These are phyloP conservation scores for Protosalanx chinensis DNA, from an alignment of 2,797 vertebrate species.

Conservation along the genomic window DNA sequence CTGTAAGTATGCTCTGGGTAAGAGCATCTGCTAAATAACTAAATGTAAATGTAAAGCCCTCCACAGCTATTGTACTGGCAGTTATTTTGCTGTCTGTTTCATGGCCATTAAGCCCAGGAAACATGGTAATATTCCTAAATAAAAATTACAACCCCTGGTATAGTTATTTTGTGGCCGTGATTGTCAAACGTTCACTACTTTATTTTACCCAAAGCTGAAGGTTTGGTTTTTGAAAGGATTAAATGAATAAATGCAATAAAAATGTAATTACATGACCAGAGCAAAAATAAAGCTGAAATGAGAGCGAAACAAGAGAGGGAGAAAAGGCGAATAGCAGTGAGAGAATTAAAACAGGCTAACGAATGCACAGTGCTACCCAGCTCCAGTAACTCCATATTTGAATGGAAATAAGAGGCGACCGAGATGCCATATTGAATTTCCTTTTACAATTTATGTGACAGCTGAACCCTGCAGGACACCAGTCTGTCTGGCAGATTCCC, in stretches of 20 bases:
- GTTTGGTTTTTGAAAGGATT: background rate
- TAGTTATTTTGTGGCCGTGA: background rate
- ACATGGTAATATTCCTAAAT: background rate
- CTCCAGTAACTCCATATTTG: constrained; percentile 61
- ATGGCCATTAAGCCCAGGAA: background rate
- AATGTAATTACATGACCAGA: background rate
- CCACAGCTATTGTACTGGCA: constrained; percentile 12
- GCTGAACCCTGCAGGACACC: constrained; percentile 42
- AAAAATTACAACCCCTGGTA: background rate
- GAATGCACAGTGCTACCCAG: constrained; percentile 38
- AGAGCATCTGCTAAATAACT: no score
- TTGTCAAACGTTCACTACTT: background rate
- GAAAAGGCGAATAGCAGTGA: constrained; percentile 24
- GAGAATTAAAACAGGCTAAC: constrained; percentile 49
- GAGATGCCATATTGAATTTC: constrained; percentile 59
- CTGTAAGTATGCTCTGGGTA: no score
- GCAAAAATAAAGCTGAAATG: background rate
- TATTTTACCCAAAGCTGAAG: background rate
- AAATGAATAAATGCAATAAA: background rate
- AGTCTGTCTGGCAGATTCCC: constrained; percentile 38
- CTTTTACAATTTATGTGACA: constrained; percentile 53
- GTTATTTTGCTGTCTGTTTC: background rate
- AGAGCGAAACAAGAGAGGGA: background rate
- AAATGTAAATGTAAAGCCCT: no score
- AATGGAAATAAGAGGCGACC: constrained; percentile 61